Evolutionary conservation across 2,797 vertebrate species (phyloP), one percentile per base, ranked within the genome.

Genomic region (Lagorchestes hirsutus): DNA sequence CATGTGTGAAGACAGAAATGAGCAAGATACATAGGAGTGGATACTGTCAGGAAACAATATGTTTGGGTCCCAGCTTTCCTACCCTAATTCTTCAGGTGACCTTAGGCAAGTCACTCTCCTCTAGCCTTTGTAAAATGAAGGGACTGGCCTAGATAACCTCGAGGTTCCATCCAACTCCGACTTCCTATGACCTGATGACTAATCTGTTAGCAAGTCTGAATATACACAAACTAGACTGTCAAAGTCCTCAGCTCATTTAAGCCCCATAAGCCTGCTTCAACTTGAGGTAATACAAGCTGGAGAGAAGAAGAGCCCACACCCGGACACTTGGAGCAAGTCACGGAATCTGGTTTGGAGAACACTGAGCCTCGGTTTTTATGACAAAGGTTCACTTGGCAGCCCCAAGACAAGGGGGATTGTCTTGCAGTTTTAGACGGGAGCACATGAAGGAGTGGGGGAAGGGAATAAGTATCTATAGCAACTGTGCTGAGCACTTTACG

Each of bases 261-360:
- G 54, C 34, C 10, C 58, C 90, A 28, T 93, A 74, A 87, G 22
- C 34, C 92, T 90, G 13, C n/a, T 96, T 94, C 94, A 31, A 97
- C 40, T 91, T 91, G 52, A 94, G 11, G 34, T 90, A 92, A 92
- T 55, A 57, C 54, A 94, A 28, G 93, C 93, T 27, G 40, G 13
- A 94, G 50, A 40, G 90, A 91, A 34, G 31, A 91, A n/a, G n/a
- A 91, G n/a, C 91, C 34, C 54, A 95, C 12, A 93, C 27, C 94
- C n/a, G 91, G 27, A 94, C 94, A 46, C 14, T 94, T 46, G 82
- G 96, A 74, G 13, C 56, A 27, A 96, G 8, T 59, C 91, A 96
- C 92, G 27, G 97, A 94, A 54, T 91, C 62, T 96, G 9, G 55
- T 93, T 56, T 96, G 46, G 34, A 90, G 52, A 95, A 95, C 22